Conservation (phyloP, 2,113 vertebrate genomes). For the Chaenocephalus aceratus region DNA sequence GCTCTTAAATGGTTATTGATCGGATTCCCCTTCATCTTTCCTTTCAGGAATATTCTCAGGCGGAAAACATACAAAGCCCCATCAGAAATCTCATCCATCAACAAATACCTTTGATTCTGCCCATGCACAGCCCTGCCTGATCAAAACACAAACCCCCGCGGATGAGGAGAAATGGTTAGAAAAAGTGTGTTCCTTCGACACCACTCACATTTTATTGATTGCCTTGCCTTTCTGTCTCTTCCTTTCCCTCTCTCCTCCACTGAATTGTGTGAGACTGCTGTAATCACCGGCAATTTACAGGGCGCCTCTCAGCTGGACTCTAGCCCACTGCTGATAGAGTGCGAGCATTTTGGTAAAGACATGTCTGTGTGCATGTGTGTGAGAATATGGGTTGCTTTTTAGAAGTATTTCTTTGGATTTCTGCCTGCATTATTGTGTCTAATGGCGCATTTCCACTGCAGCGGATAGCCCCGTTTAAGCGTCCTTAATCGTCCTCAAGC, state of each 20-base stretch:
- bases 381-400: neutral
- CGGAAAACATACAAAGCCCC: constrained; percentile 29
- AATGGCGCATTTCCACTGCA: neutral
- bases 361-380: neutral
- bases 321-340: constrained; percentile 57
- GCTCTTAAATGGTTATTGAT: constrained; percentile 54
- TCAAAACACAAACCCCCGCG: constrained; percentile 56
- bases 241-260: constrained; percentile 41
- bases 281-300: constrained; percentile 80
- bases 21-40: neutral
- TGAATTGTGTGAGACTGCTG: constrained; percentile 66
- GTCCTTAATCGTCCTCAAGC: too few relatives aligned
- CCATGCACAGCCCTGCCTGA: constrained; percentile 24
- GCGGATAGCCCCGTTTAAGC: too few relatives aligned
- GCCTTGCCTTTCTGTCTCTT: constrained; percentile 37
- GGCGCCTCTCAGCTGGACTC: constrained; percentile 65
- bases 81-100: constrained; percentile 52
- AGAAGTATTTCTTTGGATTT: neutral
- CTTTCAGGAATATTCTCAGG: constrained; percentile 28
- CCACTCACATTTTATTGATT: constrained; percentile 78
- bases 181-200: constrained; percentile 50
- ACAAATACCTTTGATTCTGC: constrained; percentile 58
- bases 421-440: constrained; percentile 4
- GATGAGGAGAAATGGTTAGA: constrained; percentile 61
- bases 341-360: constrained; percentile 16